Evolutionary conservation across 2,113 vertebrate genomes (phyloP).

Genomic region (Salvelinus fontinalis): DNA sequence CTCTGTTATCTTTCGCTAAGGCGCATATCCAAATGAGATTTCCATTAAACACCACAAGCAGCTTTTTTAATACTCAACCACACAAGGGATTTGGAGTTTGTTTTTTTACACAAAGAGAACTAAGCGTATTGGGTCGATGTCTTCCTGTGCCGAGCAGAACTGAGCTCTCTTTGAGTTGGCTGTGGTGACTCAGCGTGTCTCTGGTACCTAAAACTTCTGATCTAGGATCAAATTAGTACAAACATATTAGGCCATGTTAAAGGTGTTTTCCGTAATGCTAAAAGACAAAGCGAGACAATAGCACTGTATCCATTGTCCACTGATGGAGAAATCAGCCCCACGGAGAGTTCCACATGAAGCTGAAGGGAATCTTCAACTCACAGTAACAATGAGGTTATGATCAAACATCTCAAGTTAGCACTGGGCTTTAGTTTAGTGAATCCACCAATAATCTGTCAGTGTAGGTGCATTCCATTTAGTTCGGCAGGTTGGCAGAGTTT

Average conservation of each 20-base stretch:
- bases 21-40: slow-evolving; percentile 62
- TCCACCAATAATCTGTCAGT: neutral
- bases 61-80: slow-evolving; percentile 1
- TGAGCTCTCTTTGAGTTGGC: slow-evolving; percentile 38
- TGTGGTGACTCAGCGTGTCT: slow-evolving; percentile 17
- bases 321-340: no score
- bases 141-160: slow-evolving; percentile 13
- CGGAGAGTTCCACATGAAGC: no score
- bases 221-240: slow-evolving; percentile 6
- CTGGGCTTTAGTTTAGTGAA: no score
- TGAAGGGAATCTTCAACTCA: no score
- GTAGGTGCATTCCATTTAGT: no score
- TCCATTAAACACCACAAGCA: slow-evolving; percentile 44
- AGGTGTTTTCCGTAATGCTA: neutral
- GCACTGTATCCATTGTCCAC: no score
- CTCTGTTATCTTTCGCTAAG: slow-evolving; percentile 59
- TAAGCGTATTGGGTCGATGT: slow-evolving; percentile 15
- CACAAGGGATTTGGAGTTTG: slow-evolving; percentile 19
- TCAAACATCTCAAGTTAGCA: no score
- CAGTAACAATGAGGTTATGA: no score
- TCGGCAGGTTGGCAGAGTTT: no score
- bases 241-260: neutral
- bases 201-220: neutral
- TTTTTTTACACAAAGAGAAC: slow-evolving; percentile 11
- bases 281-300: no score